phyloP scores from a whole-genome alignment of 2,888 invertebrate genomes.

The Idaea biselata region DNA sequence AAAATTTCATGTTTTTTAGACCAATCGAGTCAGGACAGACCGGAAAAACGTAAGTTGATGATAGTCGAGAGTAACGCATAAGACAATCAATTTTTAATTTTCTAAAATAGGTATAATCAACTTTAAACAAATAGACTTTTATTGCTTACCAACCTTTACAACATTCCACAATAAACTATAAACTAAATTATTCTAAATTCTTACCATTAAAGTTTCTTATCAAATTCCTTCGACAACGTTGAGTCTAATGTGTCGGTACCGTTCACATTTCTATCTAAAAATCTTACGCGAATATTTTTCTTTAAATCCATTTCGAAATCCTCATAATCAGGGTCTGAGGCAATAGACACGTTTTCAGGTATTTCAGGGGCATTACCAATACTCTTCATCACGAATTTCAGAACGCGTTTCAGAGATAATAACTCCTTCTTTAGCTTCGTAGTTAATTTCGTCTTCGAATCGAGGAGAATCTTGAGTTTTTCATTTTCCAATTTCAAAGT shows the following conservation, averaged over 20 bases:
- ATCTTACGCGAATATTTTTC: constrained; percentile 35
- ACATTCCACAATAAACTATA: constrained; percentile 4
- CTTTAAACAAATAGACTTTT: not conserved
- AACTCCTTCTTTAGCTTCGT: constrained; percentile 57
- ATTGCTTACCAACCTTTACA: constrained; percentile 15
- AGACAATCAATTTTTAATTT: too few relatives aligned
- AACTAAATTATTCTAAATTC: not conserved
- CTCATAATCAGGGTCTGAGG: constrained; percentile 51
- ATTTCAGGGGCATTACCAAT: constrained; percentile 37
- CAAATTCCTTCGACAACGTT: constrained; percentile 41
- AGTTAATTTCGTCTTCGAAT: constrained; percentile 52
- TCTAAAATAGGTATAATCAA: too few relatives aligned
- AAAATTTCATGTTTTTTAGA: too few relatives aligned
- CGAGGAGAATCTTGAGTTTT: constrained; percentile 53
- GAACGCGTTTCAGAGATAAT: constrained; percentile 44
- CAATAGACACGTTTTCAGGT: constrained; percentile 28
- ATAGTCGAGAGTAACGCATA: too few relatives aligned
- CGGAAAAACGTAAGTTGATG: too few relatives aligned
- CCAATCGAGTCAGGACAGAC: too few relatives aligned
- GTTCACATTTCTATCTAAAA: constrained; percentile 30
- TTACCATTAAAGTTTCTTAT: constrained; percentile 21
- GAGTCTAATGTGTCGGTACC: constrained; percentile 43
- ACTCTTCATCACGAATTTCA: constrained; percentile 56
- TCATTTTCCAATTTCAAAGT: constrained; percentile 60
- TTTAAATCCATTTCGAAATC: constrained; percentile 52